Base-by-base conservation (phyloP, 2,888 invertebrate genomes). In the Sarcophaga carnaria region DNA sequence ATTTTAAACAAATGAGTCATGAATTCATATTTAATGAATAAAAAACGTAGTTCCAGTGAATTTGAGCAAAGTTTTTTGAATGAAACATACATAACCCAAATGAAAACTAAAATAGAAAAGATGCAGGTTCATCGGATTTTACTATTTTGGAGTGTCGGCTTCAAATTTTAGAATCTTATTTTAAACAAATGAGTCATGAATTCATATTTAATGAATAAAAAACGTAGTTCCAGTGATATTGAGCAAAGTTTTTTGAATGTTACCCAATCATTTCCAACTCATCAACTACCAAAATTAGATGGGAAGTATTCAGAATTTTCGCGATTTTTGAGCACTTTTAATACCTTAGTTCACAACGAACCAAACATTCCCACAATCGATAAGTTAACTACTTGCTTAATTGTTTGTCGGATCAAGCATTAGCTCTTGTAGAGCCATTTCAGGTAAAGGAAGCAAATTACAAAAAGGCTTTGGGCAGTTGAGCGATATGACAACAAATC, bases 91-190 rank as follows among this genome's bases (percentile, higher is more conserved):
- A n/a, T n/a, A n/a, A n/a, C n/a, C n/a, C 49, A 25, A n/a, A 79
- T 84, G 14, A 74, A 75, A 27, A 45, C 69, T 27, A 83, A 83
- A 49, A 25, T 79, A 11, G 79, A 79, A 45, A 70, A 59, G 79
- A 79, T 20, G 80, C 20, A 11, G 64, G 69, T 59, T 67, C 59
- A 27, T 37, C n/a, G 5, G 78, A 79, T 67, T 27, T 27, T 47
- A 79, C 78, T 54, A 79, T 78, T 69, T 70, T 80, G 17, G 80
- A 80, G 74, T 84, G 84, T 54, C 62, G 79, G n/a, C 69, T 84
- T 4, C 63, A 84, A 74, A 84, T 79, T 37, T 70, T 84, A 25
- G 74, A 79, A 27, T 69, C 80, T 20, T 70, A 84, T 70, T 80
- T 84, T 17, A 84, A 84, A 54, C 84, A 84, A 64, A 62, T 80